Base-by-base conservation (phyloP, 2,113 vertebrate genomes). In the Bagarius yarrelli region DNA sequence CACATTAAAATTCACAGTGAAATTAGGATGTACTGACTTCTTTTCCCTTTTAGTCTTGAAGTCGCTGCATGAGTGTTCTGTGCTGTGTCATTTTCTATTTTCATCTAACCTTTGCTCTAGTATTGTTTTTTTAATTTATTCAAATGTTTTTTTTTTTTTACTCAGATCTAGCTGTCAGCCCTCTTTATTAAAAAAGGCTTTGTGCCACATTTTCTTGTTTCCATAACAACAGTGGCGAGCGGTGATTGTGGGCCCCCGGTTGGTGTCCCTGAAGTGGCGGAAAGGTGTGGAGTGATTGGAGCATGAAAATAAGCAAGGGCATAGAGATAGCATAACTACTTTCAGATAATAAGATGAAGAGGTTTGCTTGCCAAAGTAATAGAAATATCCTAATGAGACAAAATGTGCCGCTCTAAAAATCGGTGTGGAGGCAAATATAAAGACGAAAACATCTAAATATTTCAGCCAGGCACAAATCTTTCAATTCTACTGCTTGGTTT, bases 141-240 rank as follows among this genome's bases (percentile, higher is more conserved):
- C 74, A 76, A 75, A 82, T 87, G 25, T 87, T 88, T 87, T 81
- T 50, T 70, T n/a, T 63, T 90, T 88, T 90, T 91, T 90, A 91
- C 88, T 87, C 85, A 87, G 87, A 89, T 85, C 80, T 80, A 56
- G 78, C 67, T 56, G n/a, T 76, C 60, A 74, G 79, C 70, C 75
- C 83, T 84, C 79, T 83, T 87, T 87, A 87, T 85, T 85, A 87
- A 83, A 85, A 40, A 75, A 85, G 81, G 83, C 85, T 91, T 93
- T 94, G 92, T 93, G 91, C 92, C 90, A 89, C 88, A 85, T 87
- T 86, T 73, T 89, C 90, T 89, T 85, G 92, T 93, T 94, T 93
- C 93, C 93, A 94, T 94, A 93, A 93, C 93, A 92, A 94, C 93
- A 89, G 90, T 87, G 84, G 91, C 90, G 90, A 90, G 90, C 84